These are phyloP conservation scores for Prinia subflava DNA, from an alignment of 2,113 vertebrate genomes.

Conservation along the genomic window DNA sequence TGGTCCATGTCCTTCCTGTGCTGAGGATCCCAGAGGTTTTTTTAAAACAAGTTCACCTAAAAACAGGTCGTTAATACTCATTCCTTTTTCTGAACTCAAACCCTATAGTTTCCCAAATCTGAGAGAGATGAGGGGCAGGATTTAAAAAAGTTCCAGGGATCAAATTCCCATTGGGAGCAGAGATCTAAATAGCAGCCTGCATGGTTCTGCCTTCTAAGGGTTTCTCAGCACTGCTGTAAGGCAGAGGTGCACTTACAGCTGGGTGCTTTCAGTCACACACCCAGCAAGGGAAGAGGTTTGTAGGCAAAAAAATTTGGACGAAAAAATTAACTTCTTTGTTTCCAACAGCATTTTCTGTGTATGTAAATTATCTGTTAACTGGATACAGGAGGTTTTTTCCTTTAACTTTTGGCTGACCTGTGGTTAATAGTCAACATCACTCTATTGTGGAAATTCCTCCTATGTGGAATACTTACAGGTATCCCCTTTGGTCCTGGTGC, in stretches of 20 bases:
- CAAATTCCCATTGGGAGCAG: fast-evolving
- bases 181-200: not conserved
- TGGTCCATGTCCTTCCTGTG: not conserved
- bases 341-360: not conserved
- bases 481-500: conserved; percentile 88
- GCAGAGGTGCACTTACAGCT: not conserved
- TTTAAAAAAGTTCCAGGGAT: not conserved
- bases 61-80: not conserved
- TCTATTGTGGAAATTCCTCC: not conserved
- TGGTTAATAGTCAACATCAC: not conserved
- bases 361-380: not conserved
- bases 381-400: not conserved
- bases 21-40: not conserved
- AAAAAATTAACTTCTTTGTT: not conserved
- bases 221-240: fast-evolving
- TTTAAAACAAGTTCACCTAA: not conserved
- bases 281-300: not conserved
- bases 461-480: conserved; percentile 83
- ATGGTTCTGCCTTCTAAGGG: not conserved
- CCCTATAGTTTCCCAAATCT: not conserved
- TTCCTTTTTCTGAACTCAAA: not conserved
- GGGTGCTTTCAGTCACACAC: fast-evolving
- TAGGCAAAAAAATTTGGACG: not conserved
- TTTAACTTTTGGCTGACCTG: not conserved
- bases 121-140: not conserved